phyloP scores from a whole-genome alignment of 2,888 invertebrate species.

The Ypsolopha scabrella region DNA sequence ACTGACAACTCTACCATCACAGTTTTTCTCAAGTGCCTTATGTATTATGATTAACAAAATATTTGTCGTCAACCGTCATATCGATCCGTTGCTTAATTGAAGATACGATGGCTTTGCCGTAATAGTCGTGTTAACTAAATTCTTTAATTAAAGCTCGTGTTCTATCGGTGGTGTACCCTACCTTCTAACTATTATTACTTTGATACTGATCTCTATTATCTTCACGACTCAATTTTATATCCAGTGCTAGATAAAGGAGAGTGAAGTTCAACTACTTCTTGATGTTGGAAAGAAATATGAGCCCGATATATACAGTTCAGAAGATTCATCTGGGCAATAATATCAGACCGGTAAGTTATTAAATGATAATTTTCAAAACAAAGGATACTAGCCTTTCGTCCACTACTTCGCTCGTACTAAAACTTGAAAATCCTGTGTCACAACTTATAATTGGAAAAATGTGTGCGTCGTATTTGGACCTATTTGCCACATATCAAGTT shows the following conservation, averaged over 20 bases:
- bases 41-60: background rate
- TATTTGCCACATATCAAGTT: no score
- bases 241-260: conserved; percentile 18
- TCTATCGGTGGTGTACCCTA: conserved; percentile 30
- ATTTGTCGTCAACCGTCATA: conserved; percentile 10
- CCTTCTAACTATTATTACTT: conserved; percentile 45
- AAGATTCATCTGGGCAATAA: conserved; percentile 34
- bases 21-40: background rate
- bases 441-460: no score
- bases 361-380: no score
- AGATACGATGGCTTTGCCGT: conserved; percentile 19
- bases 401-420: no score
- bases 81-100: conserved; percentile 24
- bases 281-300: conserved; percentile 23
- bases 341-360: conserved; percentile 38
- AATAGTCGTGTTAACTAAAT: conserved; percentile 36
- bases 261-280: conserved; percentile 15
- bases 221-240: conserved; percentile 44
- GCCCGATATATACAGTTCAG: conserved; percentile 44
- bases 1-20: conserved; percentile 16
- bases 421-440: no score
- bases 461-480: no score
- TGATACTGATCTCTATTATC: conserved; percentile 53
- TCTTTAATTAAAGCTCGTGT: conserved; percentile 51
- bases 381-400: no score